Base-by-base conservation (phyloP, 1,140 invertebrate species). In the Anoplophora glabripennis region DNA sequence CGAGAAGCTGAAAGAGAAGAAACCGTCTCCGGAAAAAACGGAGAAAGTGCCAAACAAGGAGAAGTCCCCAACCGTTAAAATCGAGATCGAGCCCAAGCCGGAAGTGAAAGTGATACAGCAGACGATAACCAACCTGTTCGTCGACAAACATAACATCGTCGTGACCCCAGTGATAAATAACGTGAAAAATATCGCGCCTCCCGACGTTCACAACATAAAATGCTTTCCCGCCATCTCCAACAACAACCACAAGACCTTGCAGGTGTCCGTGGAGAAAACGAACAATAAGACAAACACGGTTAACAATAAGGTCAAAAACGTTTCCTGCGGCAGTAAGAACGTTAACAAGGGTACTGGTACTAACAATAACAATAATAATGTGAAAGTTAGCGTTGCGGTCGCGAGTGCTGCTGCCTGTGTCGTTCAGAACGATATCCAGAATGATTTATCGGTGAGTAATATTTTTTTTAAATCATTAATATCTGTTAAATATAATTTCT, bases 201-300 rank as follows among this genome's bases (percentile, higher is more conserved):
- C 68, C 11, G 66, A 70, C 38, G 64, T 70, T 17, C 63, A 70
- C 55, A 68, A 67, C 35, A 64, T 66, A 34, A 70, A 64, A 52
- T 61, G 55, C 53, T 61, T 54, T 56, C 58, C 58, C 4, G 54
- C 54, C 10, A 61, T 61, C 28, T 14, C 44, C 18, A 56, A 57
- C 38, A 57, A 56, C 51, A 38, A 46, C 28, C 52, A 42, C 14
- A 48, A 42, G 12, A 14, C 28, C 3, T 21, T 49, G 14, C 53
- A 57, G 37, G 44, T 34, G 37, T 42, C 46, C 44, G 54, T 47
- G 12, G 58, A 56, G 12, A 64, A 60, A 42, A 56, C 40, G 37
- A 65, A 61, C 46, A 28, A 33, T 46, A 58, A 51, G 33, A 62
- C 57, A 35, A 58, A 12, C 8, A 28, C 28, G 38, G 41, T 44